Conservation (phyloP, 2,797 vertebrate genomes). For the Gambelia wislizenii region DNA sequence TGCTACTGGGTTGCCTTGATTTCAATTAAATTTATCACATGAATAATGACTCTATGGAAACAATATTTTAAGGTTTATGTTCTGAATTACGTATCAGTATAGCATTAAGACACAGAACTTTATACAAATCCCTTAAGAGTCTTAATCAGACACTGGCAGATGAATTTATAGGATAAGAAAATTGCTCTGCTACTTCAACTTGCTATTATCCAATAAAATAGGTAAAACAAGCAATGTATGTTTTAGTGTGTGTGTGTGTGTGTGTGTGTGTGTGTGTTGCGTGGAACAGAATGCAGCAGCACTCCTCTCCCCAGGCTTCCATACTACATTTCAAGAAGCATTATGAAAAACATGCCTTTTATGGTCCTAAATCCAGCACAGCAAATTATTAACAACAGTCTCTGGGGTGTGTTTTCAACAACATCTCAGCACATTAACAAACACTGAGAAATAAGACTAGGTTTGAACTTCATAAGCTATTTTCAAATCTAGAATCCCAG, state of each 20-base stretch:
- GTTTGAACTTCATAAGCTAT: not conserved
- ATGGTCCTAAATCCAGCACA: not conserved
- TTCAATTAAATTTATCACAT: not conserved
- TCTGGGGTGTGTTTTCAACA: not conserved
- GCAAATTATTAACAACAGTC: not conserved
- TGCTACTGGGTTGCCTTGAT: not conserved
- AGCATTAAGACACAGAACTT: conserved; percentile 34
- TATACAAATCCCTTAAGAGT: conserved; percentile 53
- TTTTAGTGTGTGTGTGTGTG: too few species aligned
- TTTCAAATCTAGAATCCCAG: not conserved
- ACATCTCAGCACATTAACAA: not conserved
- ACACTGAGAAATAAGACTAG: not conserved
- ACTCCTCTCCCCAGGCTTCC: not conserved
- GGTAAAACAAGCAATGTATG: conserved; percentile 1
- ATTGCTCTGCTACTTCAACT: conserved; percentile 57
- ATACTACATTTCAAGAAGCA: not conserved
- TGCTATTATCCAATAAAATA: conserved; percentile 55
- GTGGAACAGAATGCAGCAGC: conserved; percentile 54
- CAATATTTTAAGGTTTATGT: conserved; percentile 35
- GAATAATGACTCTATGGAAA: conserved; percentile 7
- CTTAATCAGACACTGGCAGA: conserved; percentile 55
- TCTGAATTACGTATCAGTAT: conserved; percentile 15
- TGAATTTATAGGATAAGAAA: conserved; percentile 57
- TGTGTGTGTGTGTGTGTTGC: conserved; percentile 24
- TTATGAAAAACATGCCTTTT: not conserved